Evolutionary conservation across 2,888 invertebrate species (phyloP).

Genomic region (Hirtodrosophila confusa): DNA sequence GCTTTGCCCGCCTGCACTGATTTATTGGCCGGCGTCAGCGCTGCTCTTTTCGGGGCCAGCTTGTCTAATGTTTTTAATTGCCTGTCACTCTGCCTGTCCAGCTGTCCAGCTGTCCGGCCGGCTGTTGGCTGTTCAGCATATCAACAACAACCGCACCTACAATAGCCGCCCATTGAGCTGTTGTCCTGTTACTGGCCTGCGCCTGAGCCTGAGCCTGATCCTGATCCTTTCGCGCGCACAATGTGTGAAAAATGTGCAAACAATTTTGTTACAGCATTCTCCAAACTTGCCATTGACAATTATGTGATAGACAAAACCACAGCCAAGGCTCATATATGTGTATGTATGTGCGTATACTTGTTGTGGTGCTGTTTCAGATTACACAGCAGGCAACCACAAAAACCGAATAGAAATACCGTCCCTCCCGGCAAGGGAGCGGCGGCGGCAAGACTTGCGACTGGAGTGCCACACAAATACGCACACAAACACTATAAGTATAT

Average conservation of each 20-base stretch:
- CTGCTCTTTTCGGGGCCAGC: slow-evolving; percentile 55
- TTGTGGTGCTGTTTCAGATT: slow-evolving; percentile 47
- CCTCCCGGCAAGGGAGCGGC: slow-evolving; percentile 14
- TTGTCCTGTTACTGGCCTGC: not conserved
- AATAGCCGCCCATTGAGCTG: not conserved
- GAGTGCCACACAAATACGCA: slow-evolving; percentile 7
- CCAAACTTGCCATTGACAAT: slow-evolving; percentile 57
- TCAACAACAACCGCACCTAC: slow-evolving; percentile 9
- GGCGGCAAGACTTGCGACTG: slow-evolving; percentile 39
- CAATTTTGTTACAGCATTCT: slow-evolving; percentile 44
- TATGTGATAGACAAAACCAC: slow-evolving; percentile 51
- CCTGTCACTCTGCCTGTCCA: slow-evolving; percentile 60
- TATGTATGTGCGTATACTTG: slow-evolving; percentile 14
- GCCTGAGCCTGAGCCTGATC: no score
- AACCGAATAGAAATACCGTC: slow-evolving; percentile 50
- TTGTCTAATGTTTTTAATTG: slow-evolving; percentile 69
- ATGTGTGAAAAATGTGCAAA: slow-evolving; percentile 49
- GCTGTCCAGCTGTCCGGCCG: slow-evolving; percentile 7
- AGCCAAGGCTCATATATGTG: not conserved
- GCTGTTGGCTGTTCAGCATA: slow-evolving; percentile 16
- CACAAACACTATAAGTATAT: not conserved
- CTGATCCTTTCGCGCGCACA: not conserved
- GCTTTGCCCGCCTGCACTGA: slow-evolving; percentile 52
- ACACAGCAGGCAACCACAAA: slow-evolving; percentile 67
- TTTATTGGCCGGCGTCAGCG: slow-evolving; percentile 61